A percentile compares a stretch with the other conserved stretches of the same genome.
These are phyloP conservation scores for Tragelaphus buxtoni DNA, from an alignment of 2,113 vertebrate genomes.

Conservation along the genomic window DNA sequence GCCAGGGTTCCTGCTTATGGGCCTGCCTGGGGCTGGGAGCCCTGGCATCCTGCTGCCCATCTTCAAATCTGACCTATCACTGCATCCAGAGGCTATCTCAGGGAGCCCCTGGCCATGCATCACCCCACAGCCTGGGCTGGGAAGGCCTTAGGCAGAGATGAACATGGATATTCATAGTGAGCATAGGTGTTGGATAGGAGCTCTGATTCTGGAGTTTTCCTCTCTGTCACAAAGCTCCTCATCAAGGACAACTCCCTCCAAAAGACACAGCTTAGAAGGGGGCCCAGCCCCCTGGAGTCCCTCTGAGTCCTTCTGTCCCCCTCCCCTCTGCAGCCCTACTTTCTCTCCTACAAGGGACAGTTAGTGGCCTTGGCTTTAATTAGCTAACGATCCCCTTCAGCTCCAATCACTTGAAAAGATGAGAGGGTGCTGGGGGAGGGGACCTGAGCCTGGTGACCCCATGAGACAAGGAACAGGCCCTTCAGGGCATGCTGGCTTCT, in stretches of 20 bases:
- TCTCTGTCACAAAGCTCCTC: background rate
- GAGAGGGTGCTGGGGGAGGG: conserved; percentile 29
- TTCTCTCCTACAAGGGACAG: conserved; percentile 41
- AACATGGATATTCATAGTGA: fast-evolving
- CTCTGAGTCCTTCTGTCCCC: background rate
- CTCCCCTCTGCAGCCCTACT: background rate
- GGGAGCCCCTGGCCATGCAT: background rate
- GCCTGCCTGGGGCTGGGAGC: background rate
- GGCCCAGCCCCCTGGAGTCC: background rate
- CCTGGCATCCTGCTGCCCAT: background rate
- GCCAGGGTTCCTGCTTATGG: too few relatives aligned
- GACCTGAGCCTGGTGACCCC: background rate
- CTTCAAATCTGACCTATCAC: background rate
- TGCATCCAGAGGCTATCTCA: background rate
- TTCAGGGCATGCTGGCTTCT: background rate
- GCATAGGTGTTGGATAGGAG: background rate
- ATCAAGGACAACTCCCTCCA: background rate
- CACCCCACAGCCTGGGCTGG: background rate
- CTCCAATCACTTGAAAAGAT: conserved; percentile 61
- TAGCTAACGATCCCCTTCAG: conserved; percentile 63
- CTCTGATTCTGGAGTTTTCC: fast-evolving
- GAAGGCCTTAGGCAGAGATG: background rate
- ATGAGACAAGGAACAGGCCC: background rate
- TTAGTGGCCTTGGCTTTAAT: conserved; percentile 65
- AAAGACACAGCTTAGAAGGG: background rate